Evolutionary conservation across 2,888 invertebrate genomes (phyloP).

Genomic region (Brachylomia viminalis): DNA sequence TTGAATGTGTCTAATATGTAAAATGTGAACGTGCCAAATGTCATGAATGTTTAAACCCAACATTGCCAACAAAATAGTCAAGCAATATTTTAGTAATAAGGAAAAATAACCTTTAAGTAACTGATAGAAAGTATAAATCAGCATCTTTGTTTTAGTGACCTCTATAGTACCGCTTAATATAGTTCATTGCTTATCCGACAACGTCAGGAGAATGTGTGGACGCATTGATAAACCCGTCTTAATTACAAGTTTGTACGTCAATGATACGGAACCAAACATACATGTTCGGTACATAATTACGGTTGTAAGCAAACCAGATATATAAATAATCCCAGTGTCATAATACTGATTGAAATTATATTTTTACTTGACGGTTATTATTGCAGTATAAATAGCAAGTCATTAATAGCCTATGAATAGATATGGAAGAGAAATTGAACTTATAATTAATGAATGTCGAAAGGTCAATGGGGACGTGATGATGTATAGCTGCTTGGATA

Average conservation of each 20-base stretch:
- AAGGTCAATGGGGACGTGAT: conserved; percentile 24
- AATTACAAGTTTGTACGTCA: conserved; percentile 71
- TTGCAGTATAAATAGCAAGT: conserved; percentile 45
- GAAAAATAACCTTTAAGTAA: not conserved
- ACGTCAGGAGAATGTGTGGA: conserved; percentile 68
- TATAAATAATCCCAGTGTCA: conserved; percentile 46
- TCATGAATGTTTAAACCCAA: not conserved
- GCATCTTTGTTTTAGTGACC: conserved; percentile 46
- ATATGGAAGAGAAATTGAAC: conserved; percentile 28
- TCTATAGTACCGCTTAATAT: conserved; percentile 52
- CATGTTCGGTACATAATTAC: conserved; percentile 55
- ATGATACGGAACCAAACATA: conserved; percentile 60
- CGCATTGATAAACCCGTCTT: conserved; percentile 70
- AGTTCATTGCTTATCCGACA: conserved; percentile 68
- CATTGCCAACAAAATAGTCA: not conserved
- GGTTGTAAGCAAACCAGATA: conserved; percentile 57
- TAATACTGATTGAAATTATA: conserved; percentile 49
- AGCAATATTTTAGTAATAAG: not conserved
- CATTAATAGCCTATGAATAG: conserved; percentile 53
- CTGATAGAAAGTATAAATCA: conserved; percentile 36
- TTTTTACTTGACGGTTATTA: conserved; percentile 46
- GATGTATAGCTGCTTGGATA: conserved; percentile 21
- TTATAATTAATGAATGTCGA: conserved; percentile 17
- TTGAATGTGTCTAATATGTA: not conserved
- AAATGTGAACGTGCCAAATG: not conserved